These are phyloP conservation scores for Alosa sapidissima DNA, from an alignment of 2,797 vertebrate species.

Conservation along the genomic window DNA sequence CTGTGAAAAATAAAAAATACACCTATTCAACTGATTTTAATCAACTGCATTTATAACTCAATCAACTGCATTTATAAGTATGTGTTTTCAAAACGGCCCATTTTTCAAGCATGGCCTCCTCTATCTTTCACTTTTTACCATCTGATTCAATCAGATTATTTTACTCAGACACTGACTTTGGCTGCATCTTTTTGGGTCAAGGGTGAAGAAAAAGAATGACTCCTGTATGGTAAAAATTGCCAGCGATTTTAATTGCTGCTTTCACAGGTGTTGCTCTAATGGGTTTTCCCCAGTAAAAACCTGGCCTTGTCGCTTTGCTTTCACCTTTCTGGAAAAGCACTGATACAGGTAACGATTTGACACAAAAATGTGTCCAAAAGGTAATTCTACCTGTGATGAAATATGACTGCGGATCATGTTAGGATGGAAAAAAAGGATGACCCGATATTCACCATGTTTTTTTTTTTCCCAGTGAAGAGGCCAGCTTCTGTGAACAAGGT, in stretches of 20 bases:
- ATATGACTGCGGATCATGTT: background rate
- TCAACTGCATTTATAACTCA: background rate
- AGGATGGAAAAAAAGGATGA: background rate
- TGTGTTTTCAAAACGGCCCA: background rate
- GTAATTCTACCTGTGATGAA: background rate
- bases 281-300: background rate
- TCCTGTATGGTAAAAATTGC: background rate
- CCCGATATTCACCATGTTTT: conserved; percentile 3
- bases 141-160: background rate
- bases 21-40: background rate
- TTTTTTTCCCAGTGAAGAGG: background rate
- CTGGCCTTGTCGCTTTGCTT: background rate
- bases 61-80: background rate
- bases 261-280: background rate
- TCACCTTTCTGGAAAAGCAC: background rate
- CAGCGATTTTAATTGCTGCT: background rate
- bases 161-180: background rate
- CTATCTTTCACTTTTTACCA: background rate
- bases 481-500: conserved; percentile 9
- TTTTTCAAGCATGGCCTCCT: background rate
- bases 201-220: background rate
- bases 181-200: background rate
- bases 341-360: background rate
- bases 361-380: background rate
- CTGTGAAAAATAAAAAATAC: background rate